Evolutionary conservation across 2,797 vertebrate species (phyloP), one percentile per base, ranked within the genome.

Genomic region (Podargus strigoides): DNA sequence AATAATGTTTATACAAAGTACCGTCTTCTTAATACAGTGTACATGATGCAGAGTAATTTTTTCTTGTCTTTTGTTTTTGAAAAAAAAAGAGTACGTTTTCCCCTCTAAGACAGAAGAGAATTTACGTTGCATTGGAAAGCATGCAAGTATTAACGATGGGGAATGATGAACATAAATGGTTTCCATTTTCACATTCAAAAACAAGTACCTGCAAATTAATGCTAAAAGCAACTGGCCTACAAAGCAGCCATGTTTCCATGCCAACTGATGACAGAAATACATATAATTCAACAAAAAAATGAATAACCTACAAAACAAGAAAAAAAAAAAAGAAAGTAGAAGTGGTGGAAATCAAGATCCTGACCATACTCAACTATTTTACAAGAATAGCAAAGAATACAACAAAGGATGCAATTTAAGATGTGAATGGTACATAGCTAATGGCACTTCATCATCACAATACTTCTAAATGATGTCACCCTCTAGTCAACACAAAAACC

Each of bases 191-290:
- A 94, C 76, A 87, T 82, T 94, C 55, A 73, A 90, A 95, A 96
- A 75, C 91, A 93, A 92, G 76, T 94, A 96, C 95, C 92, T 95
- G 92, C 87, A 95, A 96, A 97, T 94, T 94, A 95, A 95, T 46
- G 87, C 76, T 97, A 96, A 96, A 97, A 96, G 94, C 94, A 94
- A 93, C 70, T 66, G 66, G 87, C 39, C 95, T 96, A 88, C 73
- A 93, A 91, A 91, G 70, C 23, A 87, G 19, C 55, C 87, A 68
- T 60, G 94, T 96, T 96, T 94, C 96, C 92, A 91, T 95, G 95
- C 94, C 95, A 97, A 95, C 94, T 93, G 89, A 96, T 91, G 52
- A 86, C 69, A 91, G 85, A 91, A 94, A 95, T 81, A 89, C 66
- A 73, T 26, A 14, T n/a, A 96, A 95, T 78, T 92, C 91, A 87